Base-by-base conservation (phyloP, 2,888 invertebrate genomes). In the Scaptomyza tumidula region DNA sequence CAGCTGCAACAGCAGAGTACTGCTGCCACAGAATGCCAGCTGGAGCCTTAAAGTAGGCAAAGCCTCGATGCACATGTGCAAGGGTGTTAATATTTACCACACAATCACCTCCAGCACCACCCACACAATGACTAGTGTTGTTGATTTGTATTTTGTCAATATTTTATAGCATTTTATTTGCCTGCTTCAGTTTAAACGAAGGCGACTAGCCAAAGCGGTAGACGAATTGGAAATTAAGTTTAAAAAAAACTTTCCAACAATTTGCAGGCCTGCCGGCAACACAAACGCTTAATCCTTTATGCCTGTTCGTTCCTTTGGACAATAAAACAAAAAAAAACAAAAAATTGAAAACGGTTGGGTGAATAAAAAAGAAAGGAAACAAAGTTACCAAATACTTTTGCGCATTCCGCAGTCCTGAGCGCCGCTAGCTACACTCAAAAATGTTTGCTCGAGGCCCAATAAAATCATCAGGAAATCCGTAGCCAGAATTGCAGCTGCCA, bases 391-490 rank as follows among this genome's bases (percentile, higher is more conserved):
- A 83, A 83, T 88, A 83, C 86, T 83, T 83, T 86, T 80, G 74
- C 84, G 80, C 77, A 83, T 83, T 83, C 83, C 83, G 86, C 80
- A 88, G 83, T 88, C 84, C 60, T 79, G 80, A 62, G 54, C 65
- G 86, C 89, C 82, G 72, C 66, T 73, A 89, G 86, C 89, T 82
- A 82, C 86, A 89, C 89, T 86, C 88, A 89, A 85, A 86, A 88
- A 89, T 81, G 89, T 78, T 87, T 84, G 89, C 84, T 80, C 80
- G 78, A 78, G 73, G 89, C 86, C 87, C 87, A 84, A 84, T 88
- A 88, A 88, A 84, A 84, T 84, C 89, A 88, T 84, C 84, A 84
- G 88, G 80, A 88, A 82, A 83, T 88, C 83, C 88, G 86, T 72
- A 88, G 86, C 83, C 83, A 67, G 78, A 75, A 75, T 71, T 77